Evolutionary conservation across 2,113 vertebrate species (phyloP).

Genomic region (Taxidea taxus): DNA sequence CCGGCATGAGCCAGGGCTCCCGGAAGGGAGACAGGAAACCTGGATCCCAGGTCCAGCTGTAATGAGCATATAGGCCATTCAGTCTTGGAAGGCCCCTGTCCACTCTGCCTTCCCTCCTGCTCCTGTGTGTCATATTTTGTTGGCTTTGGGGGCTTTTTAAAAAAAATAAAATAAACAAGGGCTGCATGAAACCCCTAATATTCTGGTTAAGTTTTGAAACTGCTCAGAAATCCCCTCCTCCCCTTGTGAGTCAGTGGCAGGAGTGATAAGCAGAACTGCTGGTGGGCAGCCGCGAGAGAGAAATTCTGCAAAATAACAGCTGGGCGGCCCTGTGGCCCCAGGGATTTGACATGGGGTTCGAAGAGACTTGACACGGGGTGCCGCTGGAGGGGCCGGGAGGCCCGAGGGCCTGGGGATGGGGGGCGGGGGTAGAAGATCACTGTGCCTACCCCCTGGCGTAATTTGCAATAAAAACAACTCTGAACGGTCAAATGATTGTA

Average conservation of each 20-base stretch:
- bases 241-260: conserved; percentile 76
- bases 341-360: not conserved
- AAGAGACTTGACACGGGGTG: not conserved
- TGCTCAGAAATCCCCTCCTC: conserved; percentile 75
- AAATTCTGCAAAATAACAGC: conserved; percentile 60
- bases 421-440: not conserved
- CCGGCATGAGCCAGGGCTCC: not conserved
- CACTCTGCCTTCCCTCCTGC: not conserved
- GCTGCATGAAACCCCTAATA: conserved; percentile 53
- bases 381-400: not conserved
- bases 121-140: not conserved
- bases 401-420: not conserved
- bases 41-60: no score
- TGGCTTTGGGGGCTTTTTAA: not conserved
- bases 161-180: conserved; percentile 33
- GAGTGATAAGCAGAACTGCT: conserved; percentile 64
- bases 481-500: not conserved
- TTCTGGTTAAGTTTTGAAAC: conserved; percentile 68
- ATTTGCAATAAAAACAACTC: not conserved
- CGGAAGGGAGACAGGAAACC: not conserved
- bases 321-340: conserved; percentile 1
- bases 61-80: not conserved
- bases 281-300: not conserved
- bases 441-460: not conserved
- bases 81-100: not conserved